Percentiles rank a stretch among this genome's conserved stretches.
phyloP scores from a whole-genome alignment of 2,888 invertebrate genomes.

The Conistra vaccinii region DNA sequence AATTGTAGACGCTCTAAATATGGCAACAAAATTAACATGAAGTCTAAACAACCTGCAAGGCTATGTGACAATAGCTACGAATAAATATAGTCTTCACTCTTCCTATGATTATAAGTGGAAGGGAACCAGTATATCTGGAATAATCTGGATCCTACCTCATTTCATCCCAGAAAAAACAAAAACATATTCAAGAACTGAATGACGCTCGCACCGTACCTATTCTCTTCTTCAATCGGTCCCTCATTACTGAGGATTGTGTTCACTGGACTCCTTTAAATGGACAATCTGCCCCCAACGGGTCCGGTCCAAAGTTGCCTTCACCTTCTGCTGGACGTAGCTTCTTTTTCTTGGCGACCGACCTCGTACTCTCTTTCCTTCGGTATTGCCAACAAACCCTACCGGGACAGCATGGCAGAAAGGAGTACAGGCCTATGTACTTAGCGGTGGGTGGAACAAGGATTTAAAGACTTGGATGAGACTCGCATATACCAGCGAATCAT shows the following conservation, averaged over 20 bases:
- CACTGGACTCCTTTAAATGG: too few species aligned
- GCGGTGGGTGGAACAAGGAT: background rate
- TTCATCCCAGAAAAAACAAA: background rate
- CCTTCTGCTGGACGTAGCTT: too few species aligned
- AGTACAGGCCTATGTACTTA: background rate
- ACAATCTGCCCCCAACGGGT: too few species aligned
- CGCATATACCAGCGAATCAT: background rate
- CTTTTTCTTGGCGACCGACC: too few species aligned
- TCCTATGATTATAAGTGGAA: background rate
- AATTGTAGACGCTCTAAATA: background rate
- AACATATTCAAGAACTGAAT: too few species aligned
- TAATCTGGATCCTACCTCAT: background rate
- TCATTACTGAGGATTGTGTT: too few species aligned
- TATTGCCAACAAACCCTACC: too few species aligned
- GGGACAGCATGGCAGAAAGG: background rate
- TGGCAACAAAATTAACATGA: conserved; percentile 31
- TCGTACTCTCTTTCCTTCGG: too few species aligned
- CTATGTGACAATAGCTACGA: conserved; percentile 8
- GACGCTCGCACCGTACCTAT: too few species aligned
- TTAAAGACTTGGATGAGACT: background rate
- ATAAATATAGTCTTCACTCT: background rate
- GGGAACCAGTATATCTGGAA: background rate
- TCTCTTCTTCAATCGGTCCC: too few species aligned
- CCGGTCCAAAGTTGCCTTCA: too few species aligned
- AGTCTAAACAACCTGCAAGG: conserved; percentile 21